A percentile compares a stretch with the other conserved stretches of the same genome.
Conservation (phyloP, 2,888 invertebrate genomes). For the Hymenopus coronatus region DNA sequence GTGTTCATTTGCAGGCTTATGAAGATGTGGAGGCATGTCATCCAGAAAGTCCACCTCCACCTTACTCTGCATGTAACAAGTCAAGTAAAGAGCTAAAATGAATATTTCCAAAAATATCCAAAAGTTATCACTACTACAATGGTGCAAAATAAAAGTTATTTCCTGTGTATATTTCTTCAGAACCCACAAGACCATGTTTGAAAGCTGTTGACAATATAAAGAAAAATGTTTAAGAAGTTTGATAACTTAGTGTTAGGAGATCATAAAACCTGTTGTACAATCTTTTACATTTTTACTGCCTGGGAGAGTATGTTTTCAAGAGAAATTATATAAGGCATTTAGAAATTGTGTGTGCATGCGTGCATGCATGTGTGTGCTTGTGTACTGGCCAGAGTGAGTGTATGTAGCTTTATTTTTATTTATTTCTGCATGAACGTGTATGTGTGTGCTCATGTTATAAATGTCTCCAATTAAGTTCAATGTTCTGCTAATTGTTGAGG, state of each 20-base stretch:
- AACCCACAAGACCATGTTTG: not conserved
- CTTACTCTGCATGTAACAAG: not conserved
- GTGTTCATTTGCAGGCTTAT: slow-evolving; percentile 14
- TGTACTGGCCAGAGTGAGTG: too few species aligned
- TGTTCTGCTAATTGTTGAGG: too few species aligned
- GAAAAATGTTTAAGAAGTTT: not conserved
- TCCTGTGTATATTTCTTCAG: not conserved
- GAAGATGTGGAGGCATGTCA: slow-evolving; percentile 21
- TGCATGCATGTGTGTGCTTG: too few species aligned
- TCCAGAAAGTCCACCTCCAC: slow-evolving; percentile 6
- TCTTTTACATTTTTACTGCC: too few species aligned
- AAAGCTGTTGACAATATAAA: not conserved
- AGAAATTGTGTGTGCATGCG: too few species aligned
- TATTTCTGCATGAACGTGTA: too few species aligned
- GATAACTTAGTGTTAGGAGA: not conserved
- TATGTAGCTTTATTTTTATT: too few species aligned
- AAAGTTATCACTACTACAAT: not conserved
- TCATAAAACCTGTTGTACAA: too few species aligned
- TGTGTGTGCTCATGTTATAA: too few species aligned
- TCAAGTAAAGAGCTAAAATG: slow-evolving; percentile 3
- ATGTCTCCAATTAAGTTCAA: too few species aligned
- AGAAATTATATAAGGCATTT: too few species aligned
- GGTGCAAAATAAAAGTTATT: not conserved
- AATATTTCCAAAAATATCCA: not conserved
- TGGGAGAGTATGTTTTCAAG: too few species aligned